Base-by-base conservation (phyloP, 2,797 vertebrate species). In the Gila robusta region DNA sequence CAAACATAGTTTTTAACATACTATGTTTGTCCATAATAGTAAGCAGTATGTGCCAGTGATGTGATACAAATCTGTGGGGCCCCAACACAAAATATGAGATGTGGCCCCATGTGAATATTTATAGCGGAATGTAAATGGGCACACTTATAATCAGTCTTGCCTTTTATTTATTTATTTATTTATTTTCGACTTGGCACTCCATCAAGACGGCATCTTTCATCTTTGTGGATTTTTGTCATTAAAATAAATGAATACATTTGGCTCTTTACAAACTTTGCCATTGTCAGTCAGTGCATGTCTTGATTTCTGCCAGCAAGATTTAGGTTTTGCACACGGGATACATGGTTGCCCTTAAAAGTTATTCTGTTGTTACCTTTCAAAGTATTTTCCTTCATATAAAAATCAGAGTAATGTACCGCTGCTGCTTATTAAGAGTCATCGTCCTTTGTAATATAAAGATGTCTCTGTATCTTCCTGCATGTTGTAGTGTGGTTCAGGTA, bases 401-500 rank as follows among this genome's bases (percentile, higher is more conserved):
- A 71, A 32, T 23, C 37, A 26, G 10, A 62, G 59, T 62, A n/a
- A 54, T 56, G 4, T 37, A 21, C 28, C 26, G 32, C 14, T 39
- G 21, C 35, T 56, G 32, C 32, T 54, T 39, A 39, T 16, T 21
- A 54, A 37, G 5, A 76, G 37, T 32, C 28, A 77, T 39, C 1
- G 26, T 59, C 11, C 35, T 79, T 62, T 79, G 26, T 16, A 47
- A 66, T 32, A 26, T 44, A 66, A 49, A 79, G 39, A 64, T 16
- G 6, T 41, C 23, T 79, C 4, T 59, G n/a, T 66, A 66, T 47
- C 39, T 47, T 32, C 26, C 1, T 21, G 59, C 11, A 79, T 47
- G n/a, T 47, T 66, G 59, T 79, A 79, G 62, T 70, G 21, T 81
- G 28, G 64, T 81, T 54, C 66, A 69, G 79, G 66, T 81, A 39